Evolutionary conservation across 1,140 invertebrate genomes (phyloP).

Genomic region (Cryptotermes secundus): DNA sequence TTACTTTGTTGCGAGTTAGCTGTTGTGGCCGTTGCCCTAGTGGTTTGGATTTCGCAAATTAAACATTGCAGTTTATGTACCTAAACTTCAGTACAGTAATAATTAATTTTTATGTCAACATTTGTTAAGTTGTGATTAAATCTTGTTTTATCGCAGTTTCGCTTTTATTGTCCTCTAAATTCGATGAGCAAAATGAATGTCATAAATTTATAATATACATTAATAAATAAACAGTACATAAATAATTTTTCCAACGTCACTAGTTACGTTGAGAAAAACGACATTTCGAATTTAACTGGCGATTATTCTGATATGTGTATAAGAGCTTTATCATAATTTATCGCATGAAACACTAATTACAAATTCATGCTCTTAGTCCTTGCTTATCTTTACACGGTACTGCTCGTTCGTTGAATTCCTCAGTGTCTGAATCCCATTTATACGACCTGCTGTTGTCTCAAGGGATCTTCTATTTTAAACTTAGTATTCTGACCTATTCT

Average conservation of each 20-base stretch:
- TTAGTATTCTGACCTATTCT: too few relatives aligned
- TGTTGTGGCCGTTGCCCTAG: too few relatives aligned
- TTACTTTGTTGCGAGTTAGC: too few relatives aligned
- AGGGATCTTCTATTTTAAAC: too few relatives aligned
- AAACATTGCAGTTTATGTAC: background rate
- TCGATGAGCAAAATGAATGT: background rate
- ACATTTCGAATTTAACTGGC: background rate
- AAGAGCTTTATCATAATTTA: background rate
- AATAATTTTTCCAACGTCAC: background rate
- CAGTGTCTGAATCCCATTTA: too few relatives aligned
- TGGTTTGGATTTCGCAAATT: background rate
- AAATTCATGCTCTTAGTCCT: too few relatives aligned
- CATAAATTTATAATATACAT: background rate
- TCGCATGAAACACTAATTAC: background rate
- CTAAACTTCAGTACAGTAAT: background rate
- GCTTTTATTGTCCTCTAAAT: background rate
- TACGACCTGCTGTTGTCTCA: too few relatives aligned
- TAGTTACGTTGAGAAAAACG: background rate
- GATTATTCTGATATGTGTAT: background rate
- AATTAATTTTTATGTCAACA: background rate
- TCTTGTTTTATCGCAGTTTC: background rate
- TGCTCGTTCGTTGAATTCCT: too few relatives aligned
- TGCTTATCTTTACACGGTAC: too few relatives aligned
- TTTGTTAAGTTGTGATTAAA: background rate
- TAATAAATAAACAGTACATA: background rate